Percentiles rank a stretch among this genome's conserved stretches.
Evolutionary conservation across 2,797 vertebrate genomes (phyloP).

Genomic region (Potorous gilbertii): DNA sequence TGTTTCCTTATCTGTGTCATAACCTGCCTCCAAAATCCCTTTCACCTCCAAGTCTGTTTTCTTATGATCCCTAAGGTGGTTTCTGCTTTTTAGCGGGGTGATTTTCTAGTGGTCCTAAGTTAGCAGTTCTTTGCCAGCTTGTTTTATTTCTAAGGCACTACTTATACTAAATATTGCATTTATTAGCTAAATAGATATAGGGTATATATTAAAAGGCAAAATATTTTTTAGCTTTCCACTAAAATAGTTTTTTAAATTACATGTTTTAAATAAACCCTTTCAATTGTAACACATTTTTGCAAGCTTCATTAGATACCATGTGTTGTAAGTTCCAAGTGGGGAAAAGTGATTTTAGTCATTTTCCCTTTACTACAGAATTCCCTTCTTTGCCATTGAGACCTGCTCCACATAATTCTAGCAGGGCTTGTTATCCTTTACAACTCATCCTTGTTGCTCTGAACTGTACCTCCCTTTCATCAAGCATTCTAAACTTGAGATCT

Average conservation of each 20-base stretch:
- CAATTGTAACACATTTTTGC: neutral
- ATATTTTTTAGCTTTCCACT: neutral
- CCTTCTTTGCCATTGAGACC: neutral
- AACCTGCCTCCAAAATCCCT: neutral
- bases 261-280: neutral
- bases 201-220: neutral
- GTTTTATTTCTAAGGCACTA: neutral
- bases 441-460: neutral
- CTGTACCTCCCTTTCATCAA: neutral
- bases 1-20: neutral
- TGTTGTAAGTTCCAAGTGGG: neutral
- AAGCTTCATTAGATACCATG: neutral
- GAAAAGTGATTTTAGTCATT: neutral
- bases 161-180: neutral
- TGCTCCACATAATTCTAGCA: neutral
- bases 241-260: neutral
- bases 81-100: neutral
- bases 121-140: neutral
- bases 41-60: neutral
- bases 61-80: neutral
- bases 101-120: neutral
- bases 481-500: neutral
- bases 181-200: neutral
- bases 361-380: neutral
- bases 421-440: too few relatives aligned